phyloP scores from a whole-genome alignment of 1,140 invertebrate species.

The Drosophila sp. region DNA sequence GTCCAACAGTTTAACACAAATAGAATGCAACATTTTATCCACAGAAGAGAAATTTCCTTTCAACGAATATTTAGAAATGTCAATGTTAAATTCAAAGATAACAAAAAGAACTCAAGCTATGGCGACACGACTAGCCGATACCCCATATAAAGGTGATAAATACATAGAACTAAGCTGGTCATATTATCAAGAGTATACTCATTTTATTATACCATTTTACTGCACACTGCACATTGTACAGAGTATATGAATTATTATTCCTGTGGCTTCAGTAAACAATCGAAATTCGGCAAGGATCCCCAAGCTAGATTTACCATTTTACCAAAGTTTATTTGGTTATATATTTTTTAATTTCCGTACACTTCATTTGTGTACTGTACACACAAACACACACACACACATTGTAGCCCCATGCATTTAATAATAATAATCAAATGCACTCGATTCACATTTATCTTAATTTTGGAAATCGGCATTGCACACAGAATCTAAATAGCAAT shows the following conservation, averaged over 20 bases:
- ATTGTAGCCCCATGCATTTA: conserved; percentile 56
- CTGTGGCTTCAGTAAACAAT: conserved; percentile 18
- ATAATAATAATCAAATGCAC: conserved; percentile 77
- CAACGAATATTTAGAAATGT: not conserved
- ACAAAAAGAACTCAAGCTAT: not conserved
- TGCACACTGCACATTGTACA: too few relatives aligned
- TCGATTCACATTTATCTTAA: conserved; percentile 69
- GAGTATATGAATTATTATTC: conserved; percentile 16
- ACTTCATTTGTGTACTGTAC: conserved; percentile 33
- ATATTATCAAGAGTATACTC: too few relatives aligned
- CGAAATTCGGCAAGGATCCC: not conserved
- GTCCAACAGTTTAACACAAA: conserved; percentile 8
- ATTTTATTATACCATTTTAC: too few relatives aligned
- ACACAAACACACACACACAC: conserved; percentile 3
- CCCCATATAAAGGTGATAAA: not conserved
- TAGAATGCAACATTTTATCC: not conserved
- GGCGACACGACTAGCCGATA: not conserved
- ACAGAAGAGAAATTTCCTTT: not conserved
- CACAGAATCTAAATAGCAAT: not conserved
- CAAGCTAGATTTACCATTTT: not conserved
- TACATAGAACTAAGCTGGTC: too few relatives aligned
- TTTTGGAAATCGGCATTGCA: conserved; percentile 54
- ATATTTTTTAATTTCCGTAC: conserved; percentile 63
- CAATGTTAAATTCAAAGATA: not conserved
- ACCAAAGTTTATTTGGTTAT: conserved; percentile 28